Base-by-base conservation (phyloP, 1,140 invertebrate genomes). In the Megathymus violae region DNA sequence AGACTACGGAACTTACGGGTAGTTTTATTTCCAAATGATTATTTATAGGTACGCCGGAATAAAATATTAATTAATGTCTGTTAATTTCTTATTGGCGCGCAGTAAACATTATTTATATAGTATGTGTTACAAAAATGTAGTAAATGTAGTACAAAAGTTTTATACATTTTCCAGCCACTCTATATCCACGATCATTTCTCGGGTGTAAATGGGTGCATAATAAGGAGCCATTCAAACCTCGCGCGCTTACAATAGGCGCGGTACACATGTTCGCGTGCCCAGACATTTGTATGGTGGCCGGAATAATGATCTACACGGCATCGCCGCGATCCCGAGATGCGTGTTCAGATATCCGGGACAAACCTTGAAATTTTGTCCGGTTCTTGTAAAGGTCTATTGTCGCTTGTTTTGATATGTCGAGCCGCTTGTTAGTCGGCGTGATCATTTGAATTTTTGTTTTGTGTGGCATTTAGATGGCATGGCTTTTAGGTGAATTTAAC, bases 201-300 rank as follows among this genome's bases (percentile, higher is more conserved):
- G 74, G 82, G 84, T 87, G 84, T 87, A 85, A 87, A 87, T 87
- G 84, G 84, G 78, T 83, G 84, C 84, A 87, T 87, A 87, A 87
- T 87, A 87, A 87, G 80, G 62, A 72, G 62, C 71, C 82, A 87
- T 87, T 85, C 84, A 87, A 87, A 87, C 78, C 80, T 78, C 73
- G 76, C 82, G 56, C 69, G 34, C 34, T 36, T 81, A 86, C 82
- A 84, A 86, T 86, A 81, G 81, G 78, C 71, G 71, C 54, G 69
- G 76, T 80, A 86, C 83, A 86, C 81, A 72, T 86, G 81, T 86
- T 80, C 66, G 71, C 71, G 67, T 71, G 69, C 74, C 59, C 60
- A 47, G 83, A 86, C 83, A 78, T 80, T 86, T 86, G 83, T 86
- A 86, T 86, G 73, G 80, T 63, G 13, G 52, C 54, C 50, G 48